These are phyloP conservation scores for Aulostomus chinensis DNA, from an alignment of 2,797 vertebrate genomes.

Conservation along the genomic window DNA sequence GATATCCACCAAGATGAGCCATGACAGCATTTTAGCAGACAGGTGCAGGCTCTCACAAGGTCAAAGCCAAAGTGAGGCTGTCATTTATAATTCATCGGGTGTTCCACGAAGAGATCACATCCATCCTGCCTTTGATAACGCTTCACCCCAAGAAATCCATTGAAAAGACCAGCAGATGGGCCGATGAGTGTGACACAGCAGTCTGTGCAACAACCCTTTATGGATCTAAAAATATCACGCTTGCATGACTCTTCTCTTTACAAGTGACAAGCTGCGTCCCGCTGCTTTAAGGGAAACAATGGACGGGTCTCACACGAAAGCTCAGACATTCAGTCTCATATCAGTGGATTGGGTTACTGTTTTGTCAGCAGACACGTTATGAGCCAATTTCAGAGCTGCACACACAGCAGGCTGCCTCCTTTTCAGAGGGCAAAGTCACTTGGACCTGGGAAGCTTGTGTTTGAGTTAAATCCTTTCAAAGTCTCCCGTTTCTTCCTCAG, in stretches of 20 bases:
- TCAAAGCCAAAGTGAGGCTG: conserved; percentile 58
- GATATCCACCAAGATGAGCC: conserved; percentile 43
- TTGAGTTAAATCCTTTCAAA: conserved; percentile 38
- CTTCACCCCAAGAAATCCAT: conserved; percentile 47
- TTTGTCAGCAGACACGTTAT: conserved; percentile 65
- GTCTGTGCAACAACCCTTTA: conserved; percentile 22
- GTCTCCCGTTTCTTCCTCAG: conserved; percentile 45
- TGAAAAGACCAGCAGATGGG: conserved; percentile 29
- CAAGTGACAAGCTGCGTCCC: conserved; percentile 24
- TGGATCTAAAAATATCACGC: conserved; percentile 49
- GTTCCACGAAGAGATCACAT: conserved; percentile 65
- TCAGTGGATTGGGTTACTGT: conserved; percentile 64
- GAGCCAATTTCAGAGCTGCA: conserved; percentile 51
- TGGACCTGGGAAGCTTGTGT: conserved; percentile 25
- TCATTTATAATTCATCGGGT: conserved; percentile 75
- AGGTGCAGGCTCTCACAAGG: conserved; percentile 66
- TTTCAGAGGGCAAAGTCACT: conserved; percentile 50
- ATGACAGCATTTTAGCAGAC: conserved; percentile 47
- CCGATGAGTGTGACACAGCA: conserved; percentile 46
- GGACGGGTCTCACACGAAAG: conserved; percentile 30
- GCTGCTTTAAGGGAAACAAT: conserved; percentile 34
- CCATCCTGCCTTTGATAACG: conserved; percentile 50
- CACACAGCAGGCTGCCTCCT: conserved; percentile 42
- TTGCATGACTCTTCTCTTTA: conserved; percentile 30
- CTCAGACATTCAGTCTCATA: conserved; percentile 52